Base-by-base conservation (phyloP, 2,888 invertebrate species). In the Megalurothrips usitatus region DNA sequence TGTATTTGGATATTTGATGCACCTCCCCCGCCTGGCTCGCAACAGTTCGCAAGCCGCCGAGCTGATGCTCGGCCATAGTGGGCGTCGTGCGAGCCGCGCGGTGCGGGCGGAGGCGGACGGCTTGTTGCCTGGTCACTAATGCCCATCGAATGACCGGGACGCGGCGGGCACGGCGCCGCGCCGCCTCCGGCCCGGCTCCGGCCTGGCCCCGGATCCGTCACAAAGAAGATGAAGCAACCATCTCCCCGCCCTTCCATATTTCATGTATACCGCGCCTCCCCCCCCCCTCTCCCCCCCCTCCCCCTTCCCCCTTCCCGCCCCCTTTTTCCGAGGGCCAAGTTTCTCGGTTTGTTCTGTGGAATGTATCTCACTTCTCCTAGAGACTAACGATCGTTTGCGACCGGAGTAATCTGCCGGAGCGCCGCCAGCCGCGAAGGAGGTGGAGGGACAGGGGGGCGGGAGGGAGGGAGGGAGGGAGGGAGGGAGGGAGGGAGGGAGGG, bases 341-440 rank as follows among this genome's bases (percentile, higher is more conserved):
- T 75, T 75, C 68, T 75, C 68, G 26, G 68, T 75, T 75, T 75
- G 68, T 75, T 26, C 68, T 75, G 58, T 58, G 19, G 58, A 58
- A 19, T 17, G 23, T 75, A 26, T 23, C 68, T 75, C 68, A 75
- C 68, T 75, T 26, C 68, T 23, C 23, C 68, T 75, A 23, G 23
- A 26, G 68, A 75, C 68, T 75, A 75, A 75, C 68, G 68, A 75
- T 75, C 68, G 68, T 75, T 75, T 75, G 68, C 68, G 68, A 75
- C 68, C 68, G 34, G 68, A 75, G 68, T 75, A 75, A 75, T 75
- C 68, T 75, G 68, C 68, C 26, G 68, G 11, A n/a, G 17, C 17
- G 58, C 58, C 58, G 12, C 12, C 58, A 43, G 34, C 6, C 34
- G 34, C 34, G 34, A 43, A 43, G 34, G 34, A 43, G 34, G 34